Base-by-base conservation (phyloP, 1,140 invertebrate species). In the Ips nitidus region DNA sequence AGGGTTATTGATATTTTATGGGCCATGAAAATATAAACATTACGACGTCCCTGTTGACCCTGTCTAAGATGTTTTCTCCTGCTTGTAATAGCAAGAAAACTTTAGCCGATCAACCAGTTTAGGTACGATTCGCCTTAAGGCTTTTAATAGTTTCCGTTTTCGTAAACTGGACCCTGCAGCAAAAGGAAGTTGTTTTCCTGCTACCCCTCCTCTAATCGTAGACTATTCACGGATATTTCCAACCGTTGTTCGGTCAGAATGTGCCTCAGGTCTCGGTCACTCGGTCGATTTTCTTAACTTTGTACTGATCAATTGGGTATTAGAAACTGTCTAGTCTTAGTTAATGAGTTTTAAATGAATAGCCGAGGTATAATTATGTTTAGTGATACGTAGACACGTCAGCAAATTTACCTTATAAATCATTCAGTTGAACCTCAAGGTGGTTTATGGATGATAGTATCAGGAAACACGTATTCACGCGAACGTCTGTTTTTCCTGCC, bases 101-200 rank as follows among this genome's bases (percentile, higher is more conserved):
- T 57, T 57, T 57, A 4, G 5, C 37, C 39, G 6, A 22, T 57
- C 1, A 8, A 6, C 7, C 22, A 40, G 39, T 57, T 38, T 55
- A 55, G 52, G 52, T 55, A 55, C 37, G 6, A n/a, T 55, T 7
- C 6, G 52, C 56, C 75, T 66, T 43, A 63, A 64, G 74, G 75
- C 74, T 50, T 67, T 75, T 75, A 77, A 73, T 75, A 77, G 74
- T 77, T 77, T 72, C 73, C 75, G 75, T 75, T 69, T 71, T 63
- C 66, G 72, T 75, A 75, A 76, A 75, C 70, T 75, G 74, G 73
- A 56, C 66, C 68, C 69, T 64, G 70, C 61, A 62, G 60, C 43
- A 62, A 40, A 50, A 37, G 45, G 45, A 56, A 65, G 62, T 65
- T 65, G 62, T 65, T 65, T 65, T 65, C 62, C 45, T 39, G 60